A percentile compares a stretch with the other conserved stretches of the same genome.
phyloP scores from a whole-genome alignment of 2,797 vertebrate species.

The Graptemys geographica region DNA sequence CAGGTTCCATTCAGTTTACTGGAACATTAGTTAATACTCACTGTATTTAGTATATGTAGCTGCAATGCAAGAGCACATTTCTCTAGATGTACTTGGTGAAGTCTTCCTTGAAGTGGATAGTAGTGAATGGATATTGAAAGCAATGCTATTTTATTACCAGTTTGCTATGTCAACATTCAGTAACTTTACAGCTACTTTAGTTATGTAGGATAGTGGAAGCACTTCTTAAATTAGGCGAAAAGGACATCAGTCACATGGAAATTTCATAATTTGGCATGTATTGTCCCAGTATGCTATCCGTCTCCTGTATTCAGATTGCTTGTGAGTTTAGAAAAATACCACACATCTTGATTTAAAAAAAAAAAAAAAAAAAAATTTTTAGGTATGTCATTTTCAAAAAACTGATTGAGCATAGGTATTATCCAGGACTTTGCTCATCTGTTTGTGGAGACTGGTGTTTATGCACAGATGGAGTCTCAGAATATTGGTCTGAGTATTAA shows the following conservation, averaged over 20 bases:
- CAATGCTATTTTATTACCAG: not conserved
- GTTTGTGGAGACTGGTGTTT: constrained; percentile 54
- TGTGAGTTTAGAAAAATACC: not conserved
- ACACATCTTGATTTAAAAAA: not conserved
- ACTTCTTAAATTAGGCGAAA: not conserved
- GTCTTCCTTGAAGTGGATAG: not conserved
- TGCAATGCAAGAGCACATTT: not conserved
- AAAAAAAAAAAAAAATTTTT: not conserved
- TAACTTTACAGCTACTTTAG: not conserved
- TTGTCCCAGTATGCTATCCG: not conserved
- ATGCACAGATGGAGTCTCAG: not conserved
- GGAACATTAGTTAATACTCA: not conserved
- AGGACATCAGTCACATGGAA: not conserved
- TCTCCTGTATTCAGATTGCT: not conserved
- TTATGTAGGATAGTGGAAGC: not conserved
- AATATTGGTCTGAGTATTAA: constrained; percentile 43
- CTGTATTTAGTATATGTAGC: not conserved
- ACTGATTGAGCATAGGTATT: constrained; percentile 58
- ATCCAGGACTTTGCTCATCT: constrained; percentile 64
- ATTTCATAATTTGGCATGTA: not conserved
- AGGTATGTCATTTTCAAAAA: constrained; percentile 48
- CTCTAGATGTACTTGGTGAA: not conserved
- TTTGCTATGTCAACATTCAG: not conserved
- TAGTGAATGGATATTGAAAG: not conserved
- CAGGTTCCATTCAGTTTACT: not conserved